Percentiles rank a stretch among this genome's conserved stretches.
Evolutionary conservation across 2,113 vertebrate species (phyloP).

Genomic region (Junco hyemalis): DNA sequence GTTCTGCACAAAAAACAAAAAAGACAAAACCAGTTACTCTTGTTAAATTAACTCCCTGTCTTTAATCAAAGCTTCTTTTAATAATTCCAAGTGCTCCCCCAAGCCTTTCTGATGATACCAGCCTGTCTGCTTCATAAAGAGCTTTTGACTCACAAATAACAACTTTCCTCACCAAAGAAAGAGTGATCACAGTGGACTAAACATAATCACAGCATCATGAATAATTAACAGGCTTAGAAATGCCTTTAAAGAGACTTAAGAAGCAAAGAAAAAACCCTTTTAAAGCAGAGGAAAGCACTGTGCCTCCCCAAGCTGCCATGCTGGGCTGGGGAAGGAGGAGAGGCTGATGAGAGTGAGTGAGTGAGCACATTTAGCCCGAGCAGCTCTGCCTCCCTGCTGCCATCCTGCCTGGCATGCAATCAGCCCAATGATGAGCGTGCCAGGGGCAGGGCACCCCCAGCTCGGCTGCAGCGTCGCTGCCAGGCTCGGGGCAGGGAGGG

Average conservation of each 20-base stretch:
- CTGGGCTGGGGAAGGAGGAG: not conserved
- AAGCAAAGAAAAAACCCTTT: not conserved
- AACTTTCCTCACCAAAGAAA: conserved; percentile 9
- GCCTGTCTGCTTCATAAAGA: conserved; percentile 29
- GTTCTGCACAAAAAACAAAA: not conserved
- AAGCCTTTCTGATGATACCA: not conserved
- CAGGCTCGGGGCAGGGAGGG: not conserved
- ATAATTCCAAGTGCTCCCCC: not conserved
- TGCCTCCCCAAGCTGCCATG: not conserved
- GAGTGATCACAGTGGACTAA: not conserved
- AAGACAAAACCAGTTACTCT: not conserved
- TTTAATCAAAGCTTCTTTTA: conserved; percentile 45
- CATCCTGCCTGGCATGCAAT: not conserved
- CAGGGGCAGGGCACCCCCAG: not conserved
- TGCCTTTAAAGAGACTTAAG: not conserved
- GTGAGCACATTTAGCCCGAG: not conserved
- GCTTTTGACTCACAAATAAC: conserved; percentile 46
- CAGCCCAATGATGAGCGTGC: not conserved
- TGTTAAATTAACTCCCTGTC: conserved; percentile 17
- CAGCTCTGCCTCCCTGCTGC: not conserved
- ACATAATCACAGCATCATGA: not conserved
- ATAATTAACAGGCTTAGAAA: not conserved
- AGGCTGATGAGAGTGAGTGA: not conserved
- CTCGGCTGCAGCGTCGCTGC: not conserved
- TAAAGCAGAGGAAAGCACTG: not conserved